Evolutionary conservation across 2,113 vertebrate species (phyloP).

Genomic region (Electrona antarctica): DNA sequence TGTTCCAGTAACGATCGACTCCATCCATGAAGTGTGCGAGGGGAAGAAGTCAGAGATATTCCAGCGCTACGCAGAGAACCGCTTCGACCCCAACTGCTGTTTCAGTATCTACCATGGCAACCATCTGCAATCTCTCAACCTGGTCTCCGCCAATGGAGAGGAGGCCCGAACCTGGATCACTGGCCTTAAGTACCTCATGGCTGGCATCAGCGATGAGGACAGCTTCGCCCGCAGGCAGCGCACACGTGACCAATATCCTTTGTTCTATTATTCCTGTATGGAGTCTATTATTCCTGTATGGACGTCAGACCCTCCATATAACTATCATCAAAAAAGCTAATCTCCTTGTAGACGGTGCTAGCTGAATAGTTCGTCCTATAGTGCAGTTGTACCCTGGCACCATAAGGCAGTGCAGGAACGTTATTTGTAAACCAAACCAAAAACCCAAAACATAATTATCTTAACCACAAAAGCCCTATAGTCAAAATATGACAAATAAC

Average conservation of each 20-base stretch:
- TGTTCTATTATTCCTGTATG: neutral
- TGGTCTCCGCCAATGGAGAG: slow-evolving; percentile 86
- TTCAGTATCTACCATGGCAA: slow-evolving; percentile 95
- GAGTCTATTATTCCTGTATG: neutral
- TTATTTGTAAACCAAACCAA: no score
- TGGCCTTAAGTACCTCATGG: slow-evolving; percentile 94
- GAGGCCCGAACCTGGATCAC: slow-evolving; percentile 94
- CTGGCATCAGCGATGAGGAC: slow-evolving; percentile 96
- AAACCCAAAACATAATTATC: no score
- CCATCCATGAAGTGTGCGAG: slow-evolving; percentile 94
- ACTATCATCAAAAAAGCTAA: neutral
- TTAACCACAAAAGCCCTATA: no score
- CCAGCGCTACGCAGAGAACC: slow-evolving; percentile 86
- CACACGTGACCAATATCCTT: slow-evolving; percentile 98
- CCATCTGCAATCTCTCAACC: slow-evolving; percentile 89
- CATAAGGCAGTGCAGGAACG: no score
- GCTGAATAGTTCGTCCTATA: neutral
- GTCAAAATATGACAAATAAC: no score
- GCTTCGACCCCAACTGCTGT: slow-evolving; percentile 95
- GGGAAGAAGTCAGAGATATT: slow-evolving; percentile 94
- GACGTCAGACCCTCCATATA: neutral
- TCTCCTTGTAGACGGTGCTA: no score
- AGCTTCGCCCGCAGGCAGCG: slow-evolving; percentile 92
- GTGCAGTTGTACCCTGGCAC: neutral
- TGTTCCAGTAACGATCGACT: slow-evolving; percentile 84